phyloP scores from a whole-genome alignment of 2,888 invertebrate genomes.

The Dermolepida albohirtum region DNA sequence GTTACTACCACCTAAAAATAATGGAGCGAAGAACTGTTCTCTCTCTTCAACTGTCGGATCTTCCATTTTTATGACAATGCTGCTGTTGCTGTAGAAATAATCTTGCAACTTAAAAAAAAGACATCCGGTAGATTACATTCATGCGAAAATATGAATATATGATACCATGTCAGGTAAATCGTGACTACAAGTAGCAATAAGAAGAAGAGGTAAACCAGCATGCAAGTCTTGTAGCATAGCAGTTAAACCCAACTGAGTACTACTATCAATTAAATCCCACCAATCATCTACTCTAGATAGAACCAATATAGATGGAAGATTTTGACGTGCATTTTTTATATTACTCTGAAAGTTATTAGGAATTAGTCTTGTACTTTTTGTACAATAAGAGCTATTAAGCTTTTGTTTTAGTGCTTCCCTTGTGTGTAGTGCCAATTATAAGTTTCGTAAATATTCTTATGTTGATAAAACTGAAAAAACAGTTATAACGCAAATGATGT shows the following conservation, averaged over 20 bases:
- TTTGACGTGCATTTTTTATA: slow-evolving; percentile 52
- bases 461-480: no score
- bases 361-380: no score
- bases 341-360: slow-evolving; percentile 49
- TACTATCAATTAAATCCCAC: slow-evolving; percentile 61
- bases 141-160: slow-evolving; percentile 23
- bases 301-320: slow-evolving; percentile 60
- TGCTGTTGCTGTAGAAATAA: slow-evolving; percentile 59
- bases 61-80: slow-evolving; percentile 57
- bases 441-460: no score
- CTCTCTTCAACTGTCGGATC: slow-evolving; percentile 59
- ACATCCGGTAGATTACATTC: slow-evolving; percentile 7
- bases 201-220: slow-evolving; percentile 59
- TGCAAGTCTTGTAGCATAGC: slow-evolving; percentile 61
- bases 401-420: no score
- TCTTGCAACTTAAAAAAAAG: slow-evolving; percentile 55
- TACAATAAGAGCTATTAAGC: no score
- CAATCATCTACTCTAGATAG: slow-evolving; percentile 60
- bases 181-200: slow-evolving; percentile 60
- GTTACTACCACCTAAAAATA: slow-evolving; percentile 56
- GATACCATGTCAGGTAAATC: slow-evolving; percentile 58
- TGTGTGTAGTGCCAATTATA: no score
- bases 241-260: slow-evolving; percentile 56
- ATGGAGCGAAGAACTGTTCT: slow-evolving; percentile 58
- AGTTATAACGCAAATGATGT: no score